Evolutionary conservation across 2,113 vertebrate genomes (phyloP).

Genomic region (Notarius quadriscutis): DNA sequence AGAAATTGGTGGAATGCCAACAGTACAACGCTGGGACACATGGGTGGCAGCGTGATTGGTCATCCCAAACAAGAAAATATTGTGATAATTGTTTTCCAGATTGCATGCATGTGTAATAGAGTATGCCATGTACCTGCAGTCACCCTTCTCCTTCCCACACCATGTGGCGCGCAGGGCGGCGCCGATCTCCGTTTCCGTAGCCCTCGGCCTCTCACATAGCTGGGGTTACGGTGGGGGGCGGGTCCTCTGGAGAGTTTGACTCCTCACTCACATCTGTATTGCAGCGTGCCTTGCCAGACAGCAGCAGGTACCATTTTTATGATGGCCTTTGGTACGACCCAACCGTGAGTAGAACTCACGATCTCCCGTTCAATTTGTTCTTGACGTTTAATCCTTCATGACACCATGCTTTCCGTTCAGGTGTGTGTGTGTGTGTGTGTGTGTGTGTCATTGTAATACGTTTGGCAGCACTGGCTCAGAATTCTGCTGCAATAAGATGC

Average conservation of each 20-base stretch:
- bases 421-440: constrained; percentile 50
- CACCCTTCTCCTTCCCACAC: not conserved
- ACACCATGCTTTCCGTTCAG: constrained; percentile 47
- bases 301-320: too few relatives aligned
- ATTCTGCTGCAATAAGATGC: constrained; percentile 35
- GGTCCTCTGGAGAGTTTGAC: too few relatives aligned
- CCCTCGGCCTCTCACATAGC: too few relatives aligned
- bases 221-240: too few relatives aligned
- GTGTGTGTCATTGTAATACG: constrained; percentile 36
- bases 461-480: constrained; percentile 42
- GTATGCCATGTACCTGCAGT: not conserved
- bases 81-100: not conserved
- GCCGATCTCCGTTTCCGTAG: too few relatives aligned
- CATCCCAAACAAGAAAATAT: not conserved
- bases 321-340: too few relatives aligned
- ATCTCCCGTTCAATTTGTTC: not conserved
- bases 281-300: too few relatives aligned
- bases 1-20: not conserved
- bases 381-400: constrained; percentile 7
- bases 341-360: too few relatives aligned
- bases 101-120: not conserved
- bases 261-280: too few relatives aligned
- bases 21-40: too few relatives aligned
- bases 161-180: too few relatives aligned
- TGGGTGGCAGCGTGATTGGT: not conserved